These are phyloP conservation scores for Gallinago nigripennis DNA, from an alignment of 2,797 vertebrate species.

Conservation along the genomic window DNA sequence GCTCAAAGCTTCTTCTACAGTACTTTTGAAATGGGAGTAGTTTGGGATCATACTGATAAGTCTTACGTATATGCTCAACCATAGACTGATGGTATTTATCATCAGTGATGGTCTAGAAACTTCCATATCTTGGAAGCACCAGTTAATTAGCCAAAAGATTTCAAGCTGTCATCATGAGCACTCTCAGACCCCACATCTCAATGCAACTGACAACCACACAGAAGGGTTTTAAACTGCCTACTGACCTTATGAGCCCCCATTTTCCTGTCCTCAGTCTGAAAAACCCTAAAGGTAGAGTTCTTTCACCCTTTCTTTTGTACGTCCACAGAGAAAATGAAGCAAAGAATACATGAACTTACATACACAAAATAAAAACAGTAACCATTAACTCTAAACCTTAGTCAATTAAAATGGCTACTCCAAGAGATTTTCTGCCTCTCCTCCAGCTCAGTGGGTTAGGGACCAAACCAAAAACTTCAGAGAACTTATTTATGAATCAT, in stretches of 20 bases:
- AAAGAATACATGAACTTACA: background rate
- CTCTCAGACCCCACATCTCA: background rate
- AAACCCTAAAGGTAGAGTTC: background rate
- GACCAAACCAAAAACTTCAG: background rate
- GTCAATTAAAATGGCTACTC: background rate
- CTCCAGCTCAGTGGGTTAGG: background rate
- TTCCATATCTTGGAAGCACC: background rate
- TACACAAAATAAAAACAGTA: background rate
- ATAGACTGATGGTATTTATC: background rate
- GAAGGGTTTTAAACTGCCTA: background rate
- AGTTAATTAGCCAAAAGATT: background rate
- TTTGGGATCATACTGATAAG: background rate
- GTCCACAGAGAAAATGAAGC: background rate
- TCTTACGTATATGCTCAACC: background rate
- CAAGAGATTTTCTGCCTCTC: background rate
- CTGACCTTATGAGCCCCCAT: background rate
- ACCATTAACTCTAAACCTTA: background rate
- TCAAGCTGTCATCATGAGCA: background rate
- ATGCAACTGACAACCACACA: background rate
- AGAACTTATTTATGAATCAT: background rate
- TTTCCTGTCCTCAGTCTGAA: background rate
- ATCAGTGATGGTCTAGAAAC: background rate
- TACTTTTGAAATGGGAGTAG: background rate
- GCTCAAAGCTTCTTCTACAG: background rate
- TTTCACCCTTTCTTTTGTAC: background rate